A percentile compares a stretch with the other conserved stretches of the same genome.
Evolutionary conservation across 2,797 vertebrate species (phyloP).

Genomic region (Enteromius paludinosus): DNA sequence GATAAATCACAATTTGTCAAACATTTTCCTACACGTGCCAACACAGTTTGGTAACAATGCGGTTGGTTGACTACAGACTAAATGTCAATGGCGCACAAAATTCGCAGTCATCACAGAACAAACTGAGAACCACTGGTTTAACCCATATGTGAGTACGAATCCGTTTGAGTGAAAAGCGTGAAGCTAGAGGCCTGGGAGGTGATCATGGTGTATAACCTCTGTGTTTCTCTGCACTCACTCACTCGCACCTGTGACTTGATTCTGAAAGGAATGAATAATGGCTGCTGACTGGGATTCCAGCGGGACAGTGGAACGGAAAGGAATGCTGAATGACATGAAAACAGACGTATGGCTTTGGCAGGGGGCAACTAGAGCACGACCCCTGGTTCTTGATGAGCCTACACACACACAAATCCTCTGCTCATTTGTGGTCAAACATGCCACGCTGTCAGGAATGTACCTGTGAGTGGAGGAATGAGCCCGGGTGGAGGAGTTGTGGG

Average conservation of each 20-base stretch:
- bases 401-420: constrained; percentile 19
- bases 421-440: not conserved
- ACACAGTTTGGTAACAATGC: not conserved
- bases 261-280: constrained; percentile 35
- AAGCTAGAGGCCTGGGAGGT: constrained; percentile 14
- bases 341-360: constrained; percentile 15
- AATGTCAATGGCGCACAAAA: not conserved
- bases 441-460: constrained; percentile 65
- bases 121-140: constrained; percentile 28
- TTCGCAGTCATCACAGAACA: not conserved
- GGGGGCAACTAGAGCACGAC: constrained; percentile 30
- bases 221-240: constrained; percentile 11
- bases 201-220: constrained; percentile 20
- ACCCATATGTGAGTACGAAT: constrained; percentile 35
- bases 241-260: constrained; percentile 36
- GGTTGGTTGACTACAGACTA: not conserved
- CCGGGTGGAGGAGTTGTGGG: constrained; percentile 94
- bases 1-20: not conserved
- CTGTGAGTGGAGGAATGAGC: constrained; percentile 95
- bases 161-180: constrained; percentile 38
- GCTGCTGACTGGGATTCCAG: constrained; percentile 38
- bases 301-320: not conserved
- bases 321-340: constrained; percentile 54
- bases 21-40: not conserved
- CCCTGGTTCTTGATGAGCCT: constrained; percentile 18